phyloP scores from a whole-genome alignment of 2,797 vertebrate species.

The Florisuga fusca region DNA sequence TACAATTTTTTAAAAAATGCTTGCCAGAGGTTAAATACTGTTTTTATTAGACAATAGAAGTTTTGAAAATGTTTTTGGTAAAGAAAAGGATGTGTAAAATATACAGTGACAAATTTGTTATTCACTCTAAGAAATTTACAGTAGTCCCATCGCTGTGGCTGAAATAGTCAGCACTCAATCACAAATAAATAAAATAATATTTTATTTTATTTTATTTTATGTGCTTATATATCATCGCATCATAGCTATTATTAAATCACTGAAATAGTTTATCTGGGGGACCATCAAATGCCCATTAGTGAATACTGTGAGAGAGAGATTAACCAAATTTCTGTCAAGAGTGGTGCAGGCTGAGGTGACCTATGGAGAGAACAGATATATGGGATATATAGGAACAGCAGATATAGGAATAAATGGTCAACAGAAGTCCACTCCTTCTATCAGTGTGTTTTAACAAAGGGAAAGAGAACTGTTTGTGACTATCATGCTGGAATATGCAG shows the following conservation, averaged over 20 bases:
- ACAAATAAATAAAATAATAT: neutral
- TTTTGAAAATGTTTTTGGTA: neutral
- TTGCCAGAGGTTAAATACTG: neutral
- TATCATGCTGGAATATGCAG: neutral
- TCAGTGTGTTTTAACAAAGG: neutral
- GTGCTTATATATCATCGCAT: neutral
- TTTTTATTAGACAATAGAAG: neutral
- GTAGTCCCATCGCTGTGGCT: neutral
- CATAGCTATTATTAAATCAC: neutral
- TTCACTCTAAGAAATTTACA: neutral
- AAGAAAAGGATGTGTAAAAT: neutral
- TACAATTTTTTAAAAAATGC: neutral
- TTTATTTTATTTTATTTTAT: neutral
- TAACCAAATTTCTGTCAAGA: neutral
- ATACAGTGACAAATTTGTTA: neutral
- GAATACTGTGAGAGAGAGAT: neutral
- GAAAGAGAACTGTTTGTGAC: neutral
- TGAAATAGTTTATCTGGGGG: neutral
- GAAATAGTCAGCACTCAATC: neutral
- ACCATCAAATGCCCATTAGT: neutral
- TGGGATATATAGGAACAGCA: neutral
- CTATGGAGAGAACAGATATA: neutral
- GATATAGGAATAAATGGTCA: neutral
- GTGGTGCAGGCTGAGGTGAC: neutral
- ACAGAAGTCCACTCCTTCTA: neutral